Percentiles rank a stretch among this genome's conserved stretches.
Conservation (phyloP, 1,140 invertebrate species). For the Bombus affinis region DNA sequence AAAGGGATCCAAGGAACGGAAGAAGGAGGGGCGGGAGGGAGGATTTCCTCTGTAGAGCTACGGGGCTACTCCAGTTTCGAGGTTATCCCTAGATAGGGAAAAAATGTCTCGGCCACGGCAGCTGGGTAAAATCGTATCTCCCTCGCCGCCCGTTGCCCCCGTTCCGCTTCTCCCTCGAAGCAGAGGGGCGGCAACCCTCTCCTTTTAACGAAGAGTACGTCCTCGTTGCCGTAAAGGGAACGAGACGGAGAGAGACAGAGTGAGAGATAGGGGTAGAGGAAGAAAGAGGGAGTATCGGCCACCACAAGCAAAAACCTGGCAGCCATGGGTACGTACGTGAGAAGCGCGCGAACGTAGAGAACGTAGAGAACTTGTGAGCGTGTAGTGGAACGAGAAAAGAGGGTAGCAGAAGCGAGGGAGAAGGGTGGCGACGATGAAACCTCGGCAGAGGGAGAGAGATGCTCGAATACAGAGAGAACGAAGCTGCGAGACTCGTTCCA, state of each 20-base stretch:
- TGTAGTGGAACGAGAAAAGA: constrained; percentile 57
- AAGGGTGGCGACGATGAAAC: neutral
- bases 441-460: constrained; percentile 40
- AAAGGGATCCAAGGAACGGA: constrained; percentile 29
- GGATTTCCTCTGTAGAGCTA: constrained; percentile 37
- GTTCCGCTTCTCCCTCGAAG: neutral
- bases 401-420: constrained; percentile 52
- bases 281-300: constrained; percentile 61
- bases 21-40: neutral
- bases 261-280: neutral
- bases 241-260: constrained; percentile 13
- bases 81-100: constrained; percentile 70
- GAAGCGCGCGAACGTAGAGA: constrained; percentile 31
- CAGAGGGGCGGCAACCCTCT: neutral
- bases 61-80: constrained; percentile 68
- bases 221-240: constrained; percentile 53
- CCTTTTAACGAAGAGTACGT: constrained; percentile 61
- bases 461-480: constrained; percentile 59
- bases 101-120: constrained; percentile 72
- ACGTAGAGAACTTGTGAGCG: constrained; percentile 28
- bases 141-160: constrained; percentile 2
- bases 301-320: constrained; percentile 69
- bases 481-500: constrained; percentile 68
- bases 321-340: constrained; percentile 53
- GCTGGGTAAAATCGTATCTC: constrained; percentile 73